These are phyloP conservation scores for Natator depressus DNA, from an alignment of 2,113 vertebrate species.

Conservation along the genomic window DNA sequence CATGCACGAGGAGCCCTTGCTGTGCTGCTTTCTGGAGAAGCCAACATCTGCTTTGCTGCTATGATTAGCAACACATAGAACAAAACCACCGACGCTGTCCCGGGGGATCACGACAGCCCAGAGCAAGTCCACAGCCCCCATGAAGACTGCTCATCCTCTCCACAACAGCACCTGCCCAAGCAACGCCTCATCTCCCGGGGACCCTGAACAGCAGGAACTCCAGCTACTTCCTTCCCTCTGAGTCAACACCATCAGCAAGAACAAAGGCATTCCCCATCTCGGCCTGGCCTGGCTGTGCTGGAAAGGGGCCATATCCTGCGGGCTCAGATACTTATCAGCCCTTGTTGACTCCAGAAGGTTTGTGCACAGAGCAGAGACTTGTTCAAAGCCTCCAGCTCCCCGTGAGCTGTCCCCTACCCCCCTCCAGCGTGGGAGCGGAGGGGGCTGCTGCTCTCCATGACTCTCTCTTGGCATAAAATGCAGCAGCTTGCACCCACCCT, in stretches of 20 bases:
- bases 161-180: constrained; percentile 76
- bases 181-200: constrained; percentile 56
- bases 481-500: not conserved
- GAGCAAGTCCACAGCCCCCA: not conserved
- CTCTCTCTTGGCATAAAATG: not conserved
- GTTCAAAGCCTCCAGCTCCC: not conserved
- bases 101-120: constrained; percentile 11
- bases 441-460: not conserved
- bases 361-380: not conserved
- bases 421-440: fast-evolving
- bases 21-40: not conserved
- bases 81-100: constrained; percentile 31
- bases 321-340: constrained; percentile 53
- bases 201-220: constrained; percentile 77
- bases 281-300: constrained; percentile 43
- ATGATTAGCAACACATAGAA: not conserved
- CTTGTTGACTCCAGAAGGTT: constrained; percentile 23
- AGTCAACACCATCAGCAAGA: constrained; percentile 76
- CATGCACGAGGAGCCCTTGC: not conserved
- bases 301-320: constrained; percentile 66
- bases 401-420: not conserved
- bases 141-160: constrained; percentile 50
- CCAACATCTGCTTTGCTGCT: constrained; percentile 61
- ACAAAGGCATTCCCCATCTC: constrained; percentile 74
- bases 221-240: constrained; percentile 79